A percentile compares a stretch with the other conserved stretches of the same genome.
These are phyloP conservation scores for Gasterosteus aculeatus DNA, from an alignment of 2,113 vertebrate species.

Conservation along the genomic window DNA sequence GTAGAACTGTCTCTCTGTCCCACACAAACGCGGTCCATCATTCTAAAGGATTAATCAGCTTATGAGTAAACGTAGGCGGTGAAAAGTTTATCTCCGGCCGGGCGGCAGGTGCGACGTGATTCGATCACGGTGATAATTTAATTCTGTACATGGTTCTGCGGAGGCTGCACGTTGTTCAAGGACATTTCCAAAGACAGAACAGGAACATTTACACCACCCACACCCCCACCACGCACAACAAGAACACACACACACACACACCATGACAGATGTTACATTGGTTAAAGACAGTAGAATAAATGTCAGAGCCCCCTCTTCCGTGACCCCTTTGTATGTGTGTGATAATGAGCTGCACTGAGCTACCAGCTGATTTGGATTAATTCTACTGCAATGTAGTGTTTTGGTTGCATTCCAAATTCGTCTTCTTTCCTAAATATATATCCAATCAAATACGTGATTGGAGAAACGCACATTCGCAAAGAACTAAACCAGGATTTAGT, in stretches of 20 bases:
- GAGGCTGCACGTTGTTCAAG: slow-evolving; percentile 11
- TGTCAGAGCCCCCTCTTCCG: not conserved
- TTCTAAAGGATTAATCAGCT: slow-evolving; percentile 40
- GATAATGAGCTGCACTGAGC: slow-evolving; percentile 47
- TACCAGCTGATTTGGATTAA: slow-evolving; percentile 45
- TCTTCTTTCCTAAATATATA: slow-evolving; percentile 13
- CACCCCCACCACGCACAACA: not conserved
- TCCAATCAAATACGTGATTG: slow-evolving; percentile 17
- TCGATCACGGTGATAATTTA: slow-evolving; percentile 14
- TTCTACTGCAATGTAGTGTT: slow-evolving; percentile 31
- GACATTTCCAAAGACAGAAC: slow-evolving; percentile 2
- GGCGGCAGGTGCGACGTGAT: slow-evolving; percentile 1
- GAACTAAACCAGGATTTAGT: not conserved
- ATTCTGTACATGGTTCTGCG: not conserved
- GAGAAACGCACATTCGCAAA: slow-evolving; percentile 22
- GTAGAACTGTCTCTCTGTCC: not conserved
- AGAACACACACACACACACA: not conserved
- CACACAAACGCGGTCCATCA: slow-evolving; percentile 3
- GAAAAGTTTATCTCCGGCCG: slow-evolving; percentile 9
- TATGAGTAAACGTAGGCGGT: slow-evolving; percentile 22
- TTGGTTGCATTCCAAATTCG: slow-evolving; percentile 24
- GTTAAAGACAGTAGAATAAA: not conserved
- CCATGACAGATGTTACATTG: not conserved
- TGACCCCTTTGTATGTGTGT: not conserved
- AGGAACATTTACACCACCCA: not conserved